Evolutionary conservation across 2,113 vertebrate genomes (phyloP), one percentile per base, ranked within the genome.

Genomic region (Xenotilapia caudafasciata): DNA sequence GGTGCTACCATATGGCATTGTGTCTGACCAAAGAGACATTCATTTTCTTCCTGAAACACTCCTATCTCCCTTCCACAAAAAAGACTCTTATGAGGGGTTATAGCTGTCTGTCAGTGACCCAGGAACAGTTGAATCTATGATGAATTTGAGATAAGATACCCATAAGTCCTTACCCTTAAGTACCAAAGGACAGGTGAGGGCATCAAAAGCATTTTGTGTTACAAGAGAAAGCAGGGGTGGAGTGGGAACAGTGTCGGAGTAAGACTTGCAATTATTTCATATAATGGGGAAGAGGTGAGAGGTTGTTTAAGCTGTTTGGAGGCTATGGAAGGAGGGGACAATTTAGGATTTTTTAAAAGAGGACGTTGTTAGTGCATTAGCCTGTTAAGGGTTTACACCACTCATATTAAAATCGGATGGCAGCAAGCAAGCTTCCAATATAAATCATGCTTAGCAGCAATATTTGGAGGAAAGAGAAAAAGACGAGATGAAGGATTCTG

Each of bases 141-240:
- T 94, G 90, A 90, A 93, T 93, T 92, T 83, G 62, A 93, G 94
- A 95, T 95, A 93, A 94, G 93, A 93, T 83, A 82, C 77, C 77
- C 88, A 60, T 83, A 96, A 94, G 92, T 87, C 86, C 84, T 85
- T 77, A 83, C 79, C 73, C 84, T 94, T 95, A 93, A 93, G 90
- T 90, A 92, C 80, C 86, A 83, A 15, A 68, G 65, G 33, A 56
- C 14, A 47, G 68, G 81, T 38, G 80, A 65, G 87, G 80, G 73
- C 88, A 88, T 92, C 84, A 80, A 88, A 89, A 90, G 79, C 83
- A 90, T 90, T 84, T 93, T 55, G 40, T 65, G 80, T 62, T 53
- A 40, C n/a, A 81, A 80, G 70, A 83, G 80, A 83, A 49, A 55
- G 7, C 35, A 38, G 45, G 83, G 79, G 60, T 47, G 53, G 70